phyloP scores from a whole-genome alignment of 2,797 vertebrate species.

The Crax fasciolata region DNA sequence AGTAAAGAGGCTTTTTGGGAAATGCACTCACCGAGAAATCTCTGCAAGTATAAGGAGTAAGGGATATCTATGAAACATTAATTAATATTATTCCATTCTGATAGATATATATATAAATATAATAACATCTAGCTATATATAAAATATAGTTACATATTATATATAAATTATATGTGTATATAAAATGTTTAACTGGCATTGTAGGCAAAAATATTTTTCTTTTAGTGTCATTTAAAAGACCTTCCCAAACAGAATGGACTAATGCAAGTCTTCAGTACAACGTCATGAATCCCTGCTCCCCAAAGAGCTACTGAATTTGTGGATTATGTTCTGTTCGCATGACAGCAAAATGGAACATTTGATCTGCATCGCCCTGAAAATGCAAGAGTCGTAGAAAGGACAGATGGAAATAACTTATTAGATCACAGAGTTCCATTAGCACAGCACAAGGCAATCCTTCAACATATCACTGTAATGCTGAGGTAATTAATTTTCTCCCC shows the following conservation, averaged over 20 bases:
- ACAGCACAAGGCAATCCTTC: background rate
- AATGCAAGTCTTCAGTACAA: background rate
- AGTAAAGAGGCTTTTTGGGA: background rate
- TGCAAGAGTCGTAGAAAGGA: background rate
- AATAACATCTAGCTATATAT: no score
- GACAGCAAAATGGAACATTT: background rate
- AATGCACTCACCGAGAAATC: background rate
- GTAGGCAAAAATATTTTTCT: background rate
- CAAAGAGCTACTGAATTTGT: conserved; percentile 6
- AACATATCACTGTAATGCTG: background rate
- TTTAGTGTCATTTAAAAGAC: background rate
- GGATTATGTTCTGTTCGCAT: background rate
- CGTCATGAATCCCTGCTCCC: background rate
- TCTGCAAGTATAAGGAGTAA: background rate
- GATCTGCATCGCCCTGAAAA: background rate
- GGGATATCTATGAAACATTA: background rate
- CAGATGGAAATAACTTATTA: background rate
- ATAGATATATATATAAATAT: background rate
- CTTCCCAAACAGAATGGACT: background rate
- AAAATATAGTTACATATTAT: no score
- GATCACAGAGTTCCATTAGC: background rate
- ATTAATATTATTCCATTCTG: background rate
- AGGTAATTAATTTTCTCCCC: background rate
- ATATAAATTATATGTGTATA: no score
- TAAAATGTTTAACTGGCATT: background rate